Conservation (phyloP, 2,797 vertebrate species). For the Darevskia nairensis region DNA sequence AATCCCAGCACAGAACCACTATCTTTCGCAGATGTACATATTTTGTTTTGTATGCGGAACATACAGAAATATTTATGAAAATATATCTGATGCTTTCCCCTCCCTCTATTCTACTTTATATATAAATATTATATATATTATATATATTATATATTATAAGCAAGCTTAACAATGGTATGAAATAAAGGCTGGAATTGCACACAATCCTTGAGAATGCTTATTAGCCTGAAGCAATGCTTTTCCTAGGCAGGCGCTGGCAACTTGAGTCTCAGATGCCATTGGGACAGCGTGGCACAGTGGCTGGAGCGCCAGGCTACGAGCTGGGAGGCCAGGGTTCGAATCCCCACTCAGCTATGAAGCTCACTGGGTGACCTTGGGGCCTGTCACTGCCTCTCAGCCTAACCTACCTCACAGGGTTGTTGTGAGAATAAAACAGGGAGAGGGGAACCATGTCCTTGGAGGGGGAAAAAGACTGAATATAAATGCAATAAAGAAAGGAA, state of each 20-base stretch:
- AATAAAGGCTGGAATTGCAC: constrained; percentile 76
- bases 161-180: constrained; percentile 73
- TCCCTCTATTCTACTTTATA: constrained; percentile 70
- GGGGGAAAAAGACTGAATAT: too few species aligned
- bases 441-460: too few species aligned
- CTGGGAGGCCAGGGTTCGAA: too few species aligned
- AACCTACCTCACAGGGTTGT: too few species aligned
- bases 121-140: constrained; percentile 74
- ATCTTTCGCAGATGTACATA: constrained; percentile 91
- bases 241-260: too few species aligned
- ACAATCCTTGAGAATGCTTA: constrained; percentile 28
- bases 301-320: too few species aligned
- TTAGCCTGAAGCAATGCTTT: neutral
- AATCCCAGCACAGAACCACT: constrained; percentile 87
- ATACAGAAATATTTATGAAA: constrained; percentile 97
- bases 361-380: too few species aligned
- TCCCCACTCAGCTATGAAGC: too few species aligned
- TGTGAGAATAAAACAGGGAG: too few species aligned
- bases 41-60: constrained; percentile 93
- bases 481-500: neutral
- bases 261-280: too few species aligned
- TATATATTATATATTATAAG: constrained; percentile 75
- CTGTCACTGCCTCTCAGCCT: too few species aligned
- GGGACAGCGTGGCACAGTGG: too few species aligned
- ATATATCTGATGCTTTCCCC: constrained; percentile 78